Percentiles rank a stretch among this genome's conserved stretches.
Conservation (phyloP, 2,888 invertebrate species). For the Drosophila ustulata region DNA sequence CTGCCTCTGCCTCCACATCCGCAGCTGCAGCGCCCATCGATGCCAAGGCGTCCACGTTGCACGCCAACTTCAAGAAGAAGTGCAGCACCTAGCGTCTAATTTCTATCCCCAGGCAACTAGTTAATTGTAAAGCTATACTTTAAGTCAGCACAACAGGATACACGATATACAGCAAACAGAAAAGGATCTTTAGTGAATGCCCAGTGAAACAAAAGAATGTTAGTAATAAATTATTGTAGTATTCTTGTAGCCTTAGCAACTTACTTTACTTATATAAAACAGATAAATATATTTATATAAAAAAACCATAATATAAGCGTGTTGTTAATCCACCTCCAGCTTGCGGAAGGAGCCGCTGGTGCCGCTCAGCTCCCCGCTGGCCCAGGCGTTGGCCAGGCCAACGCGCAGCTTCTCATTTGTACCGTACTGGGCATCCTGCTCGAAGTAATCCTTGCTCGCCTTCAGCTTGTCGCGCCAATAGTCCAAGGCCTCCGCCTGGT, state of each 20-base stretch:
- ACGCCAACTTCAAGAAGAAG: slow-evolving; percentile 83
- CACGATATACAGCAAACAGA: slow-evolving; percentile 66
- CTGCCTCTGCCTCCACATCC: slow-evolving; percentile 29
- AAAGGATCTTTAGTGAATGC: slow-evolving; percentile 21
- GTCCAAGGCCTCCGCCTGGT: slow-evolving; percentile 74
- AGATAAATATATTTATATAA: slow-evolving; percentile 15
- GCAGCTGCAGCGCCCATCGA: slow-evolving; percentile 33
- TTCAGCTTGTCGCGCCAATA: slow-evolving; percentile 64
- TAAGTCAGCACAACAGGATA: slow-evolving; percentile 70
- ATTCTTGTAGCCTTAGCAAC: slow-evolving; percentile 51
- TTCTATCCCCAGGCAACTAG: slow-evolving; percentile 22
- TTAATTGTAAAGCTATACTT: slow-evolving; percentile 63
- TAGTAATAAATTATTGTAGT: slow-evolving; percentile 52
- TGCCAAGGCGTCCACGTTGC: slow-evolving; percentile 56
- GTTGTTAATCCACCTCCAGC: slow-evolving; percentile 70
- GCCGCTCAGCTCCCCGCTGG: slow-evolving; percentile 68
- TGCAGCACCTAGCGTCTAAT: slow-evolving; percentile 78
- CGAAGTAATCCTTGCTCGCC: slow-evolving; percentile 69
- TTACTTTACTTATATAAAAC: slow-evolving; percentile 54
- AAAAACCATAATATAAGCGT: not conserved
- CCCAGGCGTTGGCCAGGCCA: slow-evolving; percentile 60
- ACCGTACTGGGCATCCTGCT: slow-evolving; percentile 66
- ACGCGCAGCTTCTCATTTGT: slow-evolving; percentile 75
- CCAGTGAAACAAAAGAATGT: slow-evolving; percentile 54
- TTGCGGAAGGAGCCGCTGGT: slow-evolving; percentile 79